A percentile compares a stretch with the other conserved stretches of the same genome.
phyloP scores from a whole-genome alignment of 2,113 vertebrate species.

The Triplophysa siluroides region DNA sequence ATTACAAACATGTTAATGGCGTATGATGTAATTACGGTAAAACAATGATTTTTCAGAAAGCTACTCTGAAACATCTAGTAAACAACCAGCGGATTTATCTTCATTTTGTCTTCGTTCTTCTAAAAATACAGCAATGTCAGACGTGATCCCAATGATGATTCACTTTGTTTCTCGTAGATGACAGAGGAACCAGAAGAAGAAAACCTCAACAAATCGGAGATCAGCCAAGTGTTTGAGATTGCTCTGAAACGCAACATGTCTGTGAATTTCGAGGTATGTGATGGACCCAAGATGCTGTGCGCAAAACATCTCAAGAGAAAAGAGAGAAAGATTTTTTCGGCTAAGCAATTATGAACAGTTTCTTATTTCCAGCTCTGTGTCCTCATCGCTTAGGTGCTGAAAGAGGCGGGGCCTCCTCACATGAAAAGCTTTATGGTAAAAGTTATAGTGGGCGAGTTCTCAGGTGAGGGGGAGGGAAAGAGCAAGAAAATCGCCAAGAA shows the following conservation, averaged over 20 bases:
- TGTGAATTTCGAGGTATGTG: conserved; percentile 95
- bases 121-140: neutral
- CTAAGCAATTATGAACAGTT: neutral
- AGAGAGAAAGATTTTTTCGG: no score
- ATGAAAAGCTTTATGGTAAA: conserved; percentile 96
- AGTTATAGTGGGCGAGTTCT: conserved; percentile 89
- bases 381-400: conserved; percentile 80
- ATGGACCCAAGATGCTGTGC: neutral
- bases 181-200: conserved; percentile 92
- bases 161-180: conserved; percentile 75
- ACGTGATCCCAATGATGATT: neutral
- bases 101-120: neutral
- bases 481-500: conserved; percentile 99
- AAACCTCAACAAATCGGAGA: conserved; percentile 99
- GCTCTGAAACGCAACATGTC: conserved; percentile 97
- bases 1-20: neutral
- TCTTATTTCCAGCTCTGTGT: neutral
- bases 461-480: conserved; percentile 94
- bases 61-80: no score
- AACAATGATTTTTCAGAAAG: no score
- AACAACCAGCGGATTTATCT: no score
- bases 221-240: conserved; percentile 99
- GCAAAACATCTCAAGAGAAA: no score
- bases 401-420: conserved; percentile 94
- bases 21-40: no score